These are phyloP conservation scores for Sycophaga agraensis DNA, from an alignment of 1,140 invertebrate genomes.

Conservation along the genomic window DNA sequence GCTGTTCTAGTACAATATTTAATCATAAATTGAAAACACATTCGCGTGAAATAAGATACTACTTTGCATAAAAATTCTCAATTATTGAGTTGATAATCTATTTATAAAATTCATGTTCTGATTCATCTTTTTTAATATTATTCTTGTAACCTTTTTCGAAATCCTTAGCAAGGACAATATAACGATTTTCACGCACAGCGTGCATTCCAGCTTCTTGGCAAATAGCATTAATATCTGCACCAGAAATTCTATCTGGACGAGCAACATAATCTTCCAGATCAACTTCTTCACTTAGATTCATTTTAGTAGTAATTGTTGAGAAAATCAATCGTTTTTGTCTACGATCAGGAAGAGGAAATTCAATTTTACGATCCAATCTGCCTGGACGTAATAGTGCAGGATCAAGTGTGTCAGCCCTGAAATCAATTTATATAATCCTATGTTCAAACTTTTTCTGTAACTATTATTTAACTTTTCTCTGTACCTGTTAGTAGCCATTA, in stretches of 20 bases:
- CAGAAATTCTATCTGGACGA: slow-evolving; percentile 96
- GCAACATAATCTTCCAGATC: slow-evolving; percentile 99
- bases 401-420: slow-evolving; percentile 93
- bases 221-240: slow-evolving; percentile 99
- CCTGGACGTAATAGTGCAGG: slow-evolving; percentile 96
- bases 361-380: slow-evolving; percentile 97
- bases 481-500: slow-evolving; percentile 98
- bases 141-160: slow-evolving; percentile 99
- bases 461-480: slow-evolving; percentile 19
- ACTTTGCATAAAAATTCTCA: slow-evolving; percentile 6
- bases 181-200: slow-evolving; percentile 97
- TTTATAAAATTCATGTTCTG: slow-evolving; percentile 99
- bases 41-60: slow-evolving; percentile 16
- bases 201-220: slow-evolving; percentile 97
- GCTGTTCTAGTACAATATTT: slow-evolving; percentile 17
- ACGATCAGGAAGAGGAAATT: slow-evolving; percentile 97
- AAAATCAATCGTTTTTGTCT: slow-evolving; percentile 98
- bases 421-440: slow-evolving; percentile 4
- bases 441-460: not conserved
- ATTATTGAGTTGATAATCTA: slow-evolving; percentile 61
- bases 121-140: slow-evolving; percentile 99
- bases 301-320: slow-evolving; percentile 95
- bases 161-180: slow-evolving; percentile 97
- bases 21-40: slow-evolving; percentile 24
- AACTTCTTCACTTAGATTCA: slow-evolving; percentile 99